Conservation (phyloP, 2,797 vertebrate species). For the Clamator glandarius region DNA sequence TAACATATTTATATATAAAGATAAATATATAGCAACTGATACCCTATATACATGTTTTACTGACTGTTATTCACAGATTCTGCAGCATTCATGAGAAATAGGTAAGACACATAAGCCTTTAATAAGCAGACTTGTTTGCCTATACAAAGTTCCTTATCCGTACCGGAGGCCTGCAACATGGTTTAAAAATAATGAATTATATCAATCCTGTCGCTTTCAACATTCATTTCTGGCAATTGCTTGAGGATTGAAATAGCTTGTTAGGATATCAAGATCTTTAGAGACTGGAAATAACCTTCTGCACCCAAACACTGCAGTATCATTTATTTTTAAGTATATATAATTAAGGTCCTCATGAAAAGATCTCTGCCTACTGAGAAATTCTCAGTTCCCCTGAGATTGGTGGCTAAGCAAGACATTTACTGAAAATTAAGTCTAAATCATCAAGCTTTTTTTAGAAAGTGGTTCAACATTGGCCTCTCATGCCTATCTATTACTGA, state of each 20-base stretch:
- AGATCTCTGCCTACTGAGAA: neutral
- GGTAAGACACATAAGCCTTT: neutral
- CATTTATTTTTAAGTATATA: conserved; percentile 4
- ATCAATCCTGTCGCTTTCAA: neutral
- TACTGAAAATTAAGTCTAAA: neutral
- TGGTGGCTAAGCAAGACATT: neutral
- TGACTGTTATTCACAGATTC: neutral
- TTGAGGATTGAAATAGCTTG: neutral
- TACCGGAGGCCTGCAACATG: neutral
- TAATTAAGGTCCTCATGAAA: neutral
- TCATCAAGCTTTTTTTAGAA: neutral
- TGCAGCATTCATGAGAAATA: neutral
- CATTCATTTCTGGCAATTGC: neutral
- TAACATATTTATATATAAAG: neutral
- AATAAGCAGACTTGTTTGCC: neutral
- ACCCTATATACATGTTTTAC: neutral
- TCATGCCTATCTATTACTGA: neutral
- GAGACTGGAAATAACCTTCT: neutral
- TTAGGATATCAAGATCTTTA: neutral
- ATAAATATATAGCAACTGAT: neutral
- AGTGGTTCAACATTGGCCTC: neutral
- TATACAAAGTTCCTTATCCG: neutral
- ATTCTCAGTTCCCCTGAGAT: neutral
- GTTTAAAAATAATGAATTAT: neutral
- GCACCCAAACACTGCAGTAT: neutral